Evolutionary conservation across 2,113 vertebrate species (phyloP).

Genomic region (Panthera uncia): DNA sequence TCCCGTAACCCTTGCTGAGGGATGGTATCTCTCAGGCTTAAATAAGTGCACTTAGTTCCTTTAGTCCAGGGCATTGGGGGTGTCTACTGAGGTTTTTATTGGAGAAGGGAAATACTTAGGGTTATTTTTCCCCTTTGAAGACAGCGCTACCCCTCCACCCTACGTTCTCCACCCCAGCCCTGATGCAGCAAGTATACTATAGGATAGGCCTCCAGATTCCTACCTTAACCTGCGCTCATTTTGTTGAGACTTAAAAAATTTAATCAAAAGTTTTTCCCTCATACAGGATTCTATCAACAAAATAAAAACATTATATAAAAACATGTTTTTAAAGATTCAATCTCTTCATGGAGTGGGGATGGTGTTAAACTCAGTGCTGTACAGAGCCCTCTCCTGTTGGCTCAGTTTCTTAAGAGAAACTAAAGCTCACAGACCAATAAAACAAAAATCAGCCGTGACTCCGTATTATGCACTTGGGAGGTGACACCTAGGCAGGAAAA

Average conservation of each 20-base stretch:
- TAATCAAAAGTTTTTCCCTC: constrained; percentile 5
- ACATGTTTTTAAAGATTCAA: not conserved
- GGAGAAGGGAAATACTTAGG: constrained; percentile 40
- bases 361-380: not conserved
- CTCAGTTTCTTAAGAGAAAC: constrained; percentile 34
- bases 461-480: not conserved
- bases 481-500: not conserved
- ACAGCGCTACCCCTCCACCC: not conserved
- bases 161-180: not conserved
- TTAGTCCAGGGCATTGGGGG: constrained; percentile 33
- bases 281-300: constrained; percentile 49
- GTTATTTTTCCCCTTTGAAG: not conserved
- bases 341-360: not conserved
- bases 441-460: constrained; percentile 10
- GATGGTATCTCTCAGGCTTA: constrained; percentile 38
- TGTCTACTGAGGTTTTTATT: not conserved
- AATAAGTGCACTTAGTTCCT: constrained; percentile 73
- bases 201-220: not conserved
- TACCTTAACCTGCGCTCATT: constrained; percentile 8
- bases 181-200: not conserved
- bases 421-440: constrained; percentile 53
- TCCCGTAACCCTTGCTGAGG: not conserved
- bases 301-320: constrained; percentile 25
- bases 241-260: constrained; percentile 44
- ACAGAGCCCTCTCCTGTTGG: not conserved